Conservation (phyloP, 2,888 invertebrate species). For the Drosophila kuntzei region DNA sequence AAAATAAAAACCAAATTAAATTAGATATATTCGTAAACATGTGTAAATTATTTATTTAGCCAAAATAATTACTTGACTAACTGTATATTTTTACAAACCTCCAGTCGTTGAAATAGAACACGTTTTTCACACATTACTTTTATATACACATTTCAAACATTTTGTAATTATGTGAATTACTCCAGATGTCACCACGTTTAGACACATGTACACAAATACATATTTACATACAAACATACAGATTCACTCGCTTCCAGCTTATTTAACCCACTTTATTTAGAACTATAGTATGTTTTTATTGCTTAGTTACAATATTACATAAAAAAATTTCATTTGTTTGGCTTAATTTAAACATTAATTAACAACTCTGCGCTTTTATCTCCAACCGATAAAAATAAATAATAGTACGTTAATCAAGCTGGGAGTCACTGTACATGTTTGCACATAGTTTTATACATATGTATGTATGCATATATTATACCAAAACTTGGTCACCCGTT, state of each 20-base stretch:
- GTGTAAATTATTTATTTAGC: too few species aligned
- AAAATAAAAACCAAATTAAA: too few species aligned
- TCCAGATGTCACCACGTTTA: background rate
- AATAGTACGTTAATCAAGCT: background rate
- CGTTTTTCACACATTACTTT: background rate
- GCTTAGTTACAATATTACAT: background rate
- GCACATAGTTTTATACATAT: background rate
- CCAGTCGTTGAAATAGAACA: background rate
- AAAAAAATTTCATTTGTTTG: background rate
- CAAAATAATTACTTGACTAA: background rate
- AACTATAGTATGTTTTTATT: background rate
- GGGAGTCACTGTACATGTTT: conserved; percentile 1
- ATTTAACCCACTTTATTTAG: background rate
- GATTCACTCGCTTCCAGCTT: background rate
- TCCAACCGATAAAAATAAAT: too few species aligned
- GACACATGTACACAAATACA: background rate
- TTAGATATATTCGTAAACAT: too few species aligned
- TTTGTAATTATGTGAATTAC: background rate
- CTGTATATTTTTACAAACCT: background rate
- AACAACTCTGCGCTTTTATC: background rate
- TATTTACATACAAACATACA: background rate
- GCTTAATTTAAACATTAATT: background rate
- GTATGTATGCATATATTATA: background rate
- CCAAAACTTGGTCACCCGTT: background rate
- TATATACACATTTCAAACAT: conserved; percentile 1